These are phyloP conservation scores for Corydoras maculifer DNA, from an alignment of 2,113 vertebrate species.

Conservation along the genomic window DNA sequence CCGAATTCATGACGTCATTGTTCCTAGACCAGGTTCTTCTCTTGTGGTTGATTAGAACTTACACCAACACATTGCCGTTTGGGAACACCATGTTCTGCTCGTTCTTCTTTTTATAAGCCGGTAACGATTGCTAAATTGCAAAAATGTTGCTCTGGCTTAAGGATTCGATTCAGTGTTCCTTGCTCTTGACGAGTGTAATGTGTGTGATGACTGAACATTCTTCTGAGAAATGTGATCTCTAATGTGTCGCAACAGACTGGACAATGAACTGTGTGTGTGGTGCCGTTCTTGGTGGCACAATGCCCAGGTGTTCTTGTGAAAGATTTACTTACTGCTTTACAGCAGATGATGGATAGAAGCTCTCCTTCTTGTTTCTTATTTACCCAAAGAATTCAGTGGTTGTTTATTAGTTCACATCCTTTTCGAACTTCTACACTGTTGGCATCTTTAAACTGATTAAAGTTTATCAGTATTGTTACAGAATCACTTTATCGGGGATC, in stretches of 20 bases:
- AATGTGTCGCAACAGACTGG: conserved; percentile 7
- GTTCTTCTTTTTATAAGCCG: not conserved
- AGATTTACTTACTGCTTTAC: conserved; percentile 16
- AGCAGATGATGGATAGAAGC: not conserved
- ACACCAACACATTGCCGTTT: not conserved
- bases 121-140: conserved; percentile 9
- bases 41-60: not conserved
- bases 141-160: not conserved
- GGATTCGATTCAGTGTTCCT: not conserved
- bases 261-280: conserved; percentile 18
- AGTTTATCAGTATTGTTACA: too few relatives aligned
- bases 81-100: not conserved
- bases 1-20: conserved; percentile 16
- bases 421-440: too few relatives aligned
- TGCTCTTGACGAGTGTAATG: not conserved
- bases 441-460: too few relatives aligned
- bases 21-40: not conserved
- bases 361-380: not conserved
- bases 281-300: not conserved
- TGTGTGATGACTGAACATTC: conserved; percentile 6
- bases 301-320: conserved; percentile 18
- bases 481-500: too few relatives aligned
- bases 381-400: too few relatives aligned
- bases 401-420: too few relatives aligned
- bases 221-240: not conserved